phyloP scores from a whole-genome alignment of 2,888 invertebrate genomes.

The Meandrusa payeni region DNA sequence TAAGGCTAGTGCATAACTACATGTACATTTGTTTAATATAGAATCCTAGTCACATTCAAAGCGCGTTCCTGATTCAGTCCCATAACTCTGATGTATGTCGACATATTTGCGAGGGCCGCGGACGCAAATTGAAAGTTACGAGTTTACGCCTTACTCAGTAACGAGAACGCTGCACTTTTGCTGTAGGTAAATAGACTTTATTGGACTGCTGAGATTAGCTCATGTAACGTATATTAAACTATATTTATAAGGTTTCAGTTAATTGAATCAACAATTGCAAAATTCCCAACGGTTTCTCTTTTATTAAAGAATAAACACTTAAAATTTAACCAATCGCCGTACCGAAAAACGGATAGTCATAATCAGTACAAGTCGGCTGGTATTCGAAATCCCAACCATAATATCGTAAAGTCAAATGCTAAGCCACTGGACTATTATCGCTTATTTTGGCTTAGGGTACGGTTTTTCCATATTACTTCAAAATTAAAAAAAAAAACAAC shows the following conservation, averaged over 20 bases:
- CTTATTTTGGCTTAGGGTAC: too few relatives aligned
- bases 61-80: slow-evolving; percentile 45
- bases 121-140: slow-evolving; percentile 77
- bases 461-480: too few relatives aligned
- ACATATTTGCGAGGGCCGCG: slow-evolving; percentile 57
- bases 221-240: slow-evolving; percentile 16
- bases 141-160: slow-evolving; percentile 54
- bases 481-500: too few relatives aligned
- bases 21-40: slow-evolving; percentile 12
- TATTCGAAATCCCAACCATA: too few relatives aligned
- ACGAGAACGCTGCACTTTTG: slow-evolving; percentile 49
- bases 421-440: too few relatives aligned
- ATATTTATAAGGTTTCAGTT: slow-evolving; percentile 4
- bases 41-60: slow-evolving; percentile 24
- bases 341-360: too few relatives aligned
- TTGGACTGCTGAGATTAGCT: slow-evolving; percentile 22
- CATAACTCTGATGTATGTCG: slow-evolving; percentile 54
- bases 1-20: neutral
- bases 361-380: too few relatives aligned
- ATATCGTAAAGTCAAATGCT: too few relatives aligned
- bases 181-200: slow-evolving; percentile 27
- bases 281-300: too few relatives aligned
- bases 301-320: too few relatives aligned
- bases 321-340: too few relatives aligned
- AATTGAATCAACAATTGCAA: slow-evolving; percentile 6